Conservation (phyloP, 2,888 invertebrate genomes). For the Thecocarcelia acutangulata region DNA sequence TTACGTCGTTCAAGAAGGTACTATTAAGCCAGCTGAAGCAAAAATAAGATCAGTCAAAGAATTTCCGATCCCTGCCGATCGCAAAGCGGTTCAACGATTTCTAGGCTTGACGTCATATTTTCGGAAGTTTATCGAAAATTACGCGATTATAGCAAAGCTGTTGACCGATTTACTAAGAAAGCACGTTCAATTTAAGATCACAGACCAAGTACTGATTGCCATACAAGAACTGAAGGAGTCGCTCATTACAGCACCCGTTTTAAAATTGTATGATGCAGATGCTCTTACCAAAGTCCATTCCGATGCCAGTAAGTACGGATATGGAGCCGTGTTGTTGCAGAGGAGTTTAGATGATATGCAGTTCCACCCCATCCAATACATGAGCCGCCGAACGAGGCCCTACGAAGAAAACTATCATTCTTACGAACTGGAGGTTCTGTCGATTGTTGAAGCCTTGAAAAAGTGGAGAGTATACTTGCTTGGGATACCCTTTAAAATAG, state of each 20-base stretch:
- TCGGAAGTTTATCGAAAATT: conserved; percentile 47
- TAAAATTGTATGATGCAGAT: conserved; percentile 45
- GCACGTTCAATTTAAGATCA: conserved; percentile 54
- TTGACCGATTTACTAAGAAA: conserved; percentile 72
- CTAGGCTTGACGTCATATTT: conserved; percentile 66
- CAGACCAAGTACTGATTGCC: conserved; percentile 43
- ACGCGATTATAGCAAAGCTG: conserved; percentile 74
- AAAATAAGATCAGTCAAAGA: conserved; percentile 51
- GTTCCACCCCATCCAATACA: conserved; percentile 70
- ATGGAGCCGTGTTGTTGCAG: conserved; percentile 63
- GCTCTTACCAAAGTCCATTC: conserved; percentile 69
- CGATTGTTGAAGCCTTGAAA: conserved; percentile 75
- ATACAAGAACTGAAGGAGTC: conserved; percentile 57
- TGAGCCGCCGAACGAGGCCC: conserved; percentile 74
- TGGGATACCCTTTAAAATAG: conserved; percentile 58
- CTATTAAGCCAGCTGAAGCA: conserved; percentile 53
- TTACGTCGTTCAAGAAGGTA: conserved; percentile 51
- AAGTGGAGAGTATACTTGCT: conserved; percentile 76
- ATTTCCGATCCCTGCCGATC: conserved; percentile 51
- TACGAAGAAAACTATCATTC: conserved; percentile 74
- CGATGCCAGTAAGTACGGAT: conserved; percentile 63
- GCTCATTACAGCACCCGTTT: conserved; percentile 66
- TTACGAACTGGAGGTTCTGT: conserved; percentile 77
- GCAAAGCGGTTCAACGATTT: conserved; percentile 59
- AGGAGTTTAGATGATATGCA: conserved; percentile 61